Evolutionary conservation across 92 coral and sea anemone species (phyloP).

Genomic region (Meandrina meandrites): DNA sequence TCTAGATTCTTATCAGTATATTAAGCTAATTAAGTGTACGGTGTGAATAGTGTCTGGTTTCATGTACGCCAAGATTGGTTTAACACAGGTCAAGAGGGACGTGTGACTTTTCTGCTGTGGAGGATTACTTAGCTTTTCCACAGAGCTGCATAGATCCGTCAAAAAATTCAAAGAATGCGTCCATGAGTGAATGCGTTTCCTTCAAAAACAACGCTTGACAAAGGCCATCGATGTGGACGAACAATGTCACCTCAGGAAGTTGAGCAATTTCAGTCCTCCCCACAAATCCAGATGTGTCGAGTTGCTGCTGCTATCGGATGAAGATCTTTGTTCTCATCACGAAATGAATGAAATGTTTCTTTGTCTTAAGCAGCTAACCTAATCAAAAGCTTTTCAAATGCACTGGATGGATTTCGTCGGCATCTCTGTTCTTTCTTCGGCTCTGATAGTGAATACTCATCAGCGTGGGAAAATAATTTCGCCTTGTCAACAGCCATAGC

Average conservation of each 20-base stretch:
- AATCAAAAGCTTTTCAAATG: constrained; percentile 52
- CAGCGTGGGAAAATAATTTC: constrained; percentile 73
- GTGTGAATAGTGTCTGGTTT: constrained; percentile 61
- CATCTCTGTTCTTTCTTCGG: constrained; percentile 63
- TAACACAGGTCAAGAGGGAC: constrained; percentile 61
- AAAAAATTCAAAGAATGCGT: constrained; percentile 16
- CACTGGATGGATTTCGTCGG: constrained; percentile 49
- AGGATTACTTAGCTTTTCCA: constrained; percentile 16
- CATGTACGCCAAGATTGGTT: constrained; percentile 53
- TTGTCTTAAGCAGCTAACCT: constrained; percentile 40
- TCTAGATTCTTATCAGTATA: constrained; percentile 76
- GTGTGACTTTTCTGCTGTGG: constrained; percentile 38
- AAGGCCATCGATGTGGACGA: constrained; percentile 10
- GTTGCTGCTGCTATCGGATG: constrained; percentile 48
- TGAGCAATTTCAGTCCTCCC: constrained; percentile 36
- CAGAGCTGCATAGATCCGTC: constrained; percentile 28
- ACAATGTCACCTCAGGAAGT: constrained; percentile 46
- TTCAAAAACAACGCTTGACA: background rate
- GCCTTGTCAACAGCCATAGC: constrained; percentile 67
- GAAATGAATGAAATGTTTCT: constrained; percentile 46
- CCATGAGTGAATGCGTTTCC: constrained; percentile 20
- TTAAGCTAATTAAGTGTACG: constrained; percentile 72
- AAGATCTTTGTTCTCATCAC: constrained; percentile 49
- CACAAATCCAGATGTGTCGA: constrained; percentile 51
- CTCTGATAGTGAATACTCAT: constrained; percentile 56